phyloP scores from a whole-genome alignment of 2,797 vertebrate genomes.

The Oryzias sinensis region DNA sequence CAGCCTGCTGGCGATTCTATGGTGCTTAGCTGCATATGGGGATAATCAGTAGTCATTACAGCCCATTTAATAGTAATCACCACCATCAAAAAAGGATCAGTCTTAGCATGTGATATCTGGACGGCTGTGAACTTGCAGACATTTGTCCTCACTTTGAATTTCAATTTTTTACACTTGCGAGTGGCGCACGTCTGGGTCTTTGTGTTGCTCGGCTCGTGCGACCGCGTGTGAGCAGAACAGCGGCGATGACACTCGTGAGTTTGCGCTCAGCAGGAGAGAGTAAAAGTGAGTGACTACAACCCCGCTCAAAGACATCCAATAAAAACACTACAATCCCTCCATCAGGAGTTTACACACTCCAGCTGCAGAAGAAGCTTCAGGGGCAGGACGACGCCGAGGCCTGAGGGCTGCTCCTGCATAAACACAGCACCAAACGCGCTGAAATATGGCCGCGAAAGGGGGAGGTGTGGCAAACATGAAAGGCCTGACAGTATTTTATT shows the following conservation, averaged over 20 bases:
- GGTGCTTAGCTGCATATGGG: constrained; percentile 56
- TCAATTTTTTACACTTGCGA: constrained; percentile 16
- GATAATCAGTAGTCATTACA: constrained; percentile 73
- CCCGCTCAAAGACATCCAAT: constrained; percentile 34
- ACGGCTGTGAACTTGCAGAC: constrained; percentile 33
- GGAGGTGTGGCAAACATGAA: constrained; percentile 19
- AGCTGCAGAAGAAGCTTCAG: constrained; percentile 38
- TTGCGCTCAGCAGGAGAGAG: constrained; percentile 2
- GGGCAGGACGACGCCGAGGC: constrained; percentile 27
- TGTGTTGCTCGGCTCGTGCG: constrained; percentile 1
- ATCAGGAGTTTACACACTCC: constrained; percentile 27
- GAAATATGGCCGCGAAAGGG: constrained; percentile 2
- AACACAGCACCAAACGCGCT: constrained; percentile 14
- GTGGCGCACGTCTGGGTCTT: constrained; percentile 10
- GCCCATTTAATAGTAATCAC: constrained; percentile 74
- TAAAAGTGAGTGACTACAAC: constrained; percentile 30
- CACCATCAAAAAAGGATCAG: constrained; percentile 60
- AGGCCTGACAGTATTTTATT: constrained; percentile 29
- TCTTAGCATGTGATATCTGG: constrained; percentile 48
- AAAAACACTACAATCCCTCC: constrained; percentile 46
- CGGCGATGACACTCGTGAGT: constrained; percentile 18
- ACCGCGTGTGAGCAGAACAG: background rate
- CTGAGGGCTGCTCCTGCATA: constrained; percentile 15
- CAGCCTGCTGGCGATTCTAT: constrained; percentile 49
- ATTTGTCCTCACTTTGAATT: constrained; percentile 2